Evolutionary conservation across 2,113 vertebrate species (phyloP), one percentile per base, ranked within the genome.

Genomic region (Collichthys lucidus): DNA sequence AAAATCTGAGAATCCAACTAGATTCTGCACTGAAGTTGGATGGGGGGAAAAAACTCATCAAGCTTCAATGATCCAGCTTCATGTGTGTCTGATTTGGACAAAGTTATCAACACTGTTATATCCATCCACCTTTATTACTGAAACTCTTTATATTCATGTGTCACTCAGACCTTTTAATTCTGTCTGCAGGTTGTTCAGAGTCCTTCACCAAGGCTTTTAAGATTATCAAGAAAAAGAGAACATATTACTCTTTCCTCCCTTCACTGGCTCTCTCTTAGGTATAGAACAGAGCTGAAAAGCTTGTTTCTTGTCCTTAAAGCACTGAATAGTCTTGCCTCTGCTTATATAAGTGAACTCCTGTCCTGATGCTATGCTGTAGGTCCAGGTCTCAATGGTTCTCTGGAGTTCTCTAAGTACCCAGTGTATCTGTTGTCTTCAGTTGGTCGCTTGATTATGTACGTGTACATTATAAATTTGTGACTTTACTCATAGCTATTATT

Each of bases 151-250:
- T 24, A 24, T 5, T 74, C 35, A 19, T 5, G 52, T 57, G 16
- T 60, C 44, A 68, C 10, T 42, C 29, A 52, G 15, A 68, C 44
- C 26, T 61, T 50, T 61, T 52, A 14, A 60, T 20, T 52, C 64
- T 50, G 44, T 26, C 44, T 60, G 24, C 26, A 60, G 44, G 42
- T 59, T 57, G 17, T 68, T 68, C 42, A 59, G 40, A 59, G 42
- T 22, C 12, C 49, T n/a, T 17, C 3, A 11, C 42, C 40, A 24
- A 55, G 67, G 47, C 77, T 64, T 71, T 79, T 35, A 63, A 63
- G 35, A 53, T 55, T 19, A 56, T 63, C 24, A 47, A 31, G 35
- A 55, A 31, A 56, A 19, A 66, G 12, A 52, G 35, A 56, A 16
- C 14, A 31, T 20, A 49, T 29, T 42, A 47, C 7, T 50, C 53